Evolutionary conservation across 2,888 invertebrate genomes (phyloP), one percentile per base, ranked within the genome.

Genomic region (Drosophila formosana): DNA sequence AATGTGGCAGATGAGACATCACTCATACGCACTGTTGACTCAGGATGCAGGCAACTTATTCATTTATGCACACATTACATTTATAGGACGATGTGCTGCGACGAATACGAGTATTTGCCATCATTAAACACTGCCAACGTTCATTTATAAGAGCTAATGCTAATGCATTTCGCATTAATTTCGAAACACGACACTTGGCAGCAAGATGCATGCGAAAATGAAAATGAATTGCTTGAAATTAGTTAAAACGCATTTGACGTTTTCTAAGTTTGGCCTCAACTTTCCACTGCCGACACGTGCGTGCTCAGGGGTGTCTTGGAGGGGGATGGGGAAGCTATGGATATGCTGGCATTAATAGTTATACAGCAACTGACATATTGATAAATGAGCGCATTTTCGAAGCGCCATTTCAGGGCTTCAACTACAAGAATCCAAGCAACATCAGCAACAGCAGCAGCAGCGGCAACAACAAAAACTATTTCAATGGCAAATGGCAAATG

Each of bases 311-410:
- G 4, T 18, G 18, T 18, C 2, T 18, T 18, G 18, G 34, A 7
- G 8, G 1, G 32, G 23, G 6, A 46, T 9, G 47, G 9, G 25
- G 23, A 34, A 45, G 26, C 45, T 46, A 45, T 58, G 52, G 56
- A 65, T 41, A 41, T 65, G 78, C 72, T 45, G 50, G 41, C 80
- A 89, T 88, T 88, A 88, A 88, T 88, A 88, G 89, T 90, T 90
- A 84, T 89, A 88, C 81, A 85, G 87, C 89, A 85, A 82, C 90
- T 89, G 90, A 88, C 90, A 89, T 84, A 87, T 90, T 90, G 90
- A 90, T 90, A 90, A 91, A 90, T 88, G 91, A 88, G 82, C 74
- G 71, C 63, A 79, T 88, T 88, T 86, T 70, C 85, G 66, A 76
- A 78, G 57, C 70, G 75, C 77, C 55, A 46, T 72, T 73, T 70